These are phyloP conservation scores for Corbicula japonica DNA, from an alignment of 2,888 invertebrate species.

Conservation along the genomic window DNA sequence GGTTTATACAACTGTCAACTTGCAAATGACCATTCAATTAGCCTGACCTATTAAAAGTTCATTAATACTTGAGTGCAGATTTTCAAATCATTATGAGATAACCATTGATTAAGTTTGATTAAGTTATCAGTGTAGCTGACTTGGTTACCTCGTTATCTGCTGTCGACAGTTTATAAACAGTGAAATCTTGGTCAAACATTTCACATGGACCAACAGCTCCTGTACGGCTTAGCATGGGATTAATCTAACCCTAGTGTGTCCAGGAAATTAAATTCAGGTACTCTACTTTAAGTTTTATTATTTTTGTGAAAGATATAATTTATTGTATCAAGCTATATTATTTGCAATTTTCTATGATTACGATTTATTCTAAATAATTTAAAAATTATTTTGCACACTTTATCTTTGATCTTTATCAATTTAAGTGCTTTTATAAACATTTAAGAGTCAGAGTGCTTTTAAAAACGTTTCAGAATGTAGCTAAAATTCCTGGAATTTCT, in stretches of 20 bases:
- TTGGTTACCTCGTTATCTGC: constrained; percentile 38
- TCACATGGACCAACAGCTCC: background rate
- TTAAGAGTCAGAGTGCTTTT: too few relatives aligned
- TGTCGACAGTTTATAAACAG: constrained; percentile 30
- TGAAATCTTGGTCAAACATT: constrained; percentile 38
- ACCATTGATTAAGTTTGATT: constrained; percentile 44
- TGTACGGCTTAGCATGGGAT: background rate
- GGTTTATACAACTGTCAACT: constrained; percentile 24
- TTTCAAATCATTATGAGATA: constrained; percentile 25
- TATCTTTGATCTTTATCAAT: too few relatives aligned
- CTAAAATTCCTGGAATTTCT: too few relatives aligned
- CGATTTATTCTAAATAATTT: too few relatives aligned
- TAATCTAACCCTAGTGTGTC: background rate
- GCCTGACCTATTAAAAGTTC: constrained; percentile 41
- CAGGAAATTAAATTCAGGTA: constrained; percentile 13
- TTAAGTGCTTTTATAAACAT: too few relatives aligned
- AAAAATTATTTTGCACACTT: too few relatives aligned
- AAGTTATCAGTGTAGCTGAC: constrained; percentile 35
- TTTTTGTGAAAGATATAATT: background rate
- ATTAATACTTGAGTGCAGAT: constrained; percentile 34
- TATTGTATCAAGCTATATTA: too few relatives aligned
- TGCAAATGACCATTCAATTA: constrained; percentile 45
- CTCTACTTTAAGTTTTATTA: background rate
- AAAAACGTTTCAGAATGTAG: too few relatives aligned
- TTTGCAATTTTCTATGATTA: too few relatives aligned